phyloP scores from a whole-genome alignment of 2,797 vertebrate genomes.

The Yasuhikotakia modesta region DNA sequence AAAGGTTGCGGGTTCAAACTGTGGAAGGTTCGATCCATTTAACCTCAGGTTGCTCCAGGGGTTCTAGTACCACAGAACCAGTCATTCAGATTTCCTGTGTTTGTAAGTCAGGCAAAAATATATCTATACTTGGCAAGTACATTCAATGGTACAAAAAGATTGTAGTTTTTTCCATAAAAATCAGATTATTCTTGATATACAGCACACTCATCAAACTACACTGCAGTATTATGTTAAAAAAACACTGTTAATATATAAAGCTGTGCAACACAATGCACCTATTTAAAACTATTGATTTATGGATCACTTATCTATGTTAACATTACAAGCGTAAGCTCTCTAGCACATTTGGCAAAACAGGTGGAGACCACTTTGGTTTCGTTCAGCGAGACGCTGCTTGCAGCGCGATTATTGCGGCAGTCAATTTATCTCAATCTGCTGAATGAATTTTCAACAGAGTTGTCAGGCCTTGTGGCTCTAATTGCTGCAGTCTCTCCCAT shows the following conservation, averaged over 20 bases:
- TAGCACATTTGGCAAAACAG: conserved; percentile 20
- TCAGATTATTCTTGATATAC: no score
- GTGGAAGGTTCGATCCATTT: neutral
- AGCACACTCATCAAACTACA: no score
- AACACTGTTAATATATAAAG: neutral
- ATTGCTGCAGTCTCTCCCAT: conserved; percentile 52
- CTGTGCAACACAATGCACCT: neutral
- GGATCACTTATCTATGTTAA: neutral
- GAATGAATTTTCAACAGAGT: conserved; percentile 51
- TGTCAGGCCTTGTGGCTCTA: conserved; percentile 46
- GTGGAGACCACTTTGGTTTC: conserved; percentile 17
- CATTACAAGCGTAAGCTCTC: conserved; percentile 9
- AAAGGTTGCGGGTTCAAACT: neutral
- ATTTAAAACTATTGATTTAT: neutral
- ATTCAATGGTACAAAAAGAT: no score
- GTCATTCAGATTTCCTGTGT: neutral
- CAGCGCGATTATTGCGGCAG: conserved; percentile 13
- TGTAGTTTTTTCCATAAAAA: no score
- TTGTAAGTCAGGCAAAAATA: neutral
- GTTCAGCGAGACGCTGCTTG: conserved; percentile 24
- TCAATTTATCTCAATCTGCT: conserved; percentile 58
- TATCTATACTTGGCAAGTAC: no score
- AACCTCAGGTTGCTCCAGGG: neutral
- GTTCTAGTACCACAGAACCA: neutral
- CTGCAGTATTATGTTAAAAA: no score